Conservation (phyloP, 2,888 invertebrate species). For the Lypha dubia region DNA sequence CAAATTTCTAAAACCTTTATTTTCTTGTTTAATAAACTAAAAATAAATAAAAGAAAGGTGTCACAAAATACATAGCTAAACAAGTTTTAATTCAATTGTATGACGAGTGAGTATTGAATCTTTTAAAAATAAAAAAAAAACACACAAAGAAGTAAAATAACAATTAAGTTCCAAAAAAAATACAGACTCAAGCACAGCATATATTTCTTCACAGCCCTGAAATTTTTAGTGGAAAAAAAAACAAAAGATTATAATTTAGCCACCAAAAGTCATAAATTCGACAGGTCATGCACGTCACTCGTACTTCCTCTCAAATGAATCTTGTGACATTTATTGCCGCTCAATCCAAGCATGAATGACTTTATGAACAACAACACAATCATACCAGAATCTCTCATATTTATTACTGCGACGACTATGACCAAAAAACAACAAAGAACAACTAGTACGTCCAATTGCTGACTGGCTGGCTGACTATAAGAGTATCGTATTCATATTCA, state of each 20-base stretch:
- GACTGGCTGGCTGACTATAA: background rate
- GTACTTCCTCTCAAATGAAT: constrained; percentile 82
- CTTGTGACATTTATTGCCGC: constrained; percentile 82
- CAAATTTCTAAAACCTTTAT: background rate
- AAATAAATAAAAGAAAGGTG: constrained; percentile 9
- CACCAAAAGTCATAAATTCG: constrained; percentile 77
- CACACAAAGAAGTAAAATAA: background rate
- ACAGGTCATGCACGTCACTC: constrained; percentile 81
- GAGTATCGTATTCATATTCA: constrained; percentile 50
- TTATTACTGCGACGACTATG: background rate
- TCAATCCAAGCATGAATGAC: constrained; percentile 73
- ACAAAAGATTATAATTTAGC: constrained; percentile 56
- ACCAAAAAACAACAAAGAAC: background rate
- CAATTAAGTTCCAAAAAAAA: background rate
- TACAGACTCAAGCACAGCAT: background rate
- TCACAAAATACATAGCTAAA: constrained; percentile 1
- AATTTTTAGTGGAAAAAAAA: background rate
- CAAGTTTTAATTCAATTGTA: background rate
- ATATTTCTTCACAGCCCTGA: constrained; percentile 30
- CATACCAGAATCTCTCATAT: background rate
- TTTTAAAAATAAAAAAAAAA: background rate
- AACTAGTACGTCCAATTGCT: constrained; percentile 4
- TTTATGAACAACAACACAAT: constrained; percentile 45
- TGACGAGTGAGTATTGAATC: background rate
- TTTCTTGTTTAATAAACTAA: background rate